Evolutionary conservation across 2,888 invertebrate genomes (phyloP), one percentile per base, ranked within the genome.

Genomic region (Erynnis tages): DNA sequence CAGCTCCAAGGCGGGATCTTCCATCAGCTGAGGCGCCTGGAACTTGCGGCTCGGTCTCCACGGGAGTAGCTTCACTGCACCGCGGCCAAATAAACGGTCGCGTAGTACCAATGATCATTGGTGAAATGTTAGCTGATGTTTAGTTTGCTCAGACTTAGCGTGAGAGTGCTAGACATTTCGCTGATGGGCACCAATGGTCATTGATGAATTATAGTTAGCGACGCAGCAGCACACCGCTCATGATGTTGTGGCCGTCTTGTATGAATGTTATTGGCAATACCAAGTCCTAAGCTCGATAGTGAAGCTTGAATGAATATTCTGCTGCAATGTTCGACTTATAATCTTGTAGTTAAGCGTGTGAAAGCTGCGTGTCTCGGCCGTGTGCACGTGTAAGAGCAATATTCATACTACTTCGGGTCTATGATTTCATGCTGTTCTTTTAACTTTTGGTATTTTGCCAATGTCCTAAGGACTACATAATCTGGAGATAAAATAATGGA

Each of bases 11-110:
- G 81, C 86, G 10, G 91, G 91, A 65, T 93, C 92, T 60, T 93
- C 92, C 76, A 92, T 82, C 47, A 79, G 76, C 66, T 88, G 79
- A 50, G 90, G 91, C 56, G 87, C 87, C 75, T 92, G 91, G 83
- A 94, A 94, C 78, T 92, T 93, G 75, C 94, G 91, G 71, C 93
- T 91, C 67, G 93, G 92, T 71, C 94, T 92, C 77, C 91, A 90
- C 61, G 94, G 92, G 60, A 93, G 91, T 87, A 94, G 90, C 70
- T 92, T 91, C 63, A 91, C 91, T 91, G 90, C 79, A 82, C 79
- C 83, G 71, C 76, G 81, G 82, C 81, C 77, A 73, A 49, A 14
- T 30, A 49, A 77, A 61, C 40, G 59, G 65, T 64, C 67, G 69
- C 56, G 63, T 69, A 65, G 72, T 60, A 60, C 54, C 59, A 69